Evolutionary conservation across 2,797 vertebrate species (phyloP), one percentile per base, ranked within the genome.

Genomic region (Rhynchotus rufescens): DNA sequence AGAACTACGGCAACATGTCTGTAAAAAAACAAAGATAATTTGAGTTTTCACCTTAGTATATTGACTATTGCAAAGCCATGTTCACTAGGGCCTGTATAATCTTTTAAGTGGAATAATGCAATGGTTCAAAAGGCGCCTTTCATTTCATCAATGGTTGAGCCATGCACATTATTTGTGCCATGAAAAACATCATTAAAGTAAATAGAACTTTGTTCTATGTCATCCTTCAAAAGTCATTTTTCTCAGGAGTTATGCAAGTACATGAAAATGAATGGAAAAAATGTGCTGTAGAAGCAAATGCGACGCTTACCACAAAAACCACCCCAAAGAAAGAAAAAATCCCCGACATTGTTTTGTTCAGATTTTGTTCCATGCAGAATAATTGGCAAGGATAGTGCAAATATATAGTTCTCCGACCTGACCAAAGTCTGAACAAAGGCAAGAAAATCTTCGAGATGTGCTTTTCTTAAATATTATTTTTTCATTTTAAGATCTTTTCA

Each of bases 1-100:
- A n/a, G n/a, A n/a, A n/a, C n/a, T n/a, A n/a, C n/a, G n/a, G n/a
- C n/a, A n/a, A n/a, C n/a, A n/a, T n/a, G n/a, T n/a, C n/a, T 77
- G 73, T 86, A 88, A 90, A 92, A 92, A 25, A 95, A 80, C 79
- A 80, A 95, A 93, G 85, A 86, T 75, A 89, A 90, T 90, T 80
- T 77, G 64, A 34, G 54, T 86, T 92, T 93, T 92, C 94, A 86
- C 85, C 86, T 85, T 65, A 57, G 47, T 64, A 85, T 90, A 93
- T 89, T 91, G 91, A 83, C 69, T 88, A 36, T 89, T 86, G 76
- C 84, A 81, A 92, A 86, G 67, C 8, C 2, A 51, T 47, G 67
- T 49, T 94, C 88, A 65, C 60, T 62, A 72, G 32, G 45, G 84
- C 84, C 86, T 77, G 59, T 52, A 17, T 81, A 93, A 95, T 94